Evolutionary conservation across 92 coral and sea anemone genomes (phyloP), one percentile per base, ranked within the genome.

Genomic region (Porites rus): DNA sequence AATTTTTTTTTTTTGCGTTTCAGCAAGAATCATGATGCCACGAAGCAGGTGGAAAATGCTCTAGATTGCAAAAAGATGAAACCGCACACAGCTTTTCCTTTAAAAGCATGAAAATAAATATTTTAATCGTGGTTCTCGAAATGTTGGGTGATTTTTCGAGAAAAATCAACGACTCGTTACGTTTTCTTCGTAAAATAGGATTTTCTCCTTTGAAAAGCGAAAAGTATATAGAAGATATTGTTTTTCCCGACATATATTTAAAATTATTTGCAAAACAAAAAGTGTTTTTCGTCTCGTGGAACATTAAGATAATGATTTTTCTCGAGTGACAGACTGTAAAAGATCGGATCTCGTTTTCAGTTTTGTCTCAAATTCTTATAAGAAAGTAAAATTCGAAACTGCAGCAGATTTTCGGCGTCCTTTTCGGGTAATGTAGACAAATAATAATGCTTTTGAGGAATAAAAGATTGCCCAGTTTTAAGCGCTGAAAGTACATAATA

Each of bases 21-120:
- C 65, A 62, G 80, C 65, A 61, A 20, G 61, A 73, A 58, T 12
- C 80, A 51, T 61, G 64, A 83, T 14, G 8, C 10, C n/a, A 52
- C 21, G 63, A 20, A 53, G 80, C 80, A 73, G 87, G 87, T 83
- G 87, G 14, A 83, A 83, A 83, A 63, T 83, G 80, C 74, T 61
- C 17, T 83, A 73, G 87, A 83, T 83, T 83, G 80, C 80, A 81
- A 81, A 68, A 83, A 65, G 69, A 65, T 74, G 87, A 83, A 83
- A 83, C 87, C 87, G 69, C 87, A 83, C 12, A 63, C 74, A 50
- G 64, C 87, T 73, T 83, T 83, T 74, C 73, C 65, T 74, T 74
- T 83, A 62, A 74, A 74, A 83, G 80, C 79, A 73, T 18, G 17
- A 73, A 51, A 83, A 73, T 62, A 63, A 73, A 73, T 83, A 50